Evolutionary conservation across 2,888 invertebrate species (phyloP), one percentile per base, ranked within the genome.

Genomic region (Leptothorax acervorum): DNA sequence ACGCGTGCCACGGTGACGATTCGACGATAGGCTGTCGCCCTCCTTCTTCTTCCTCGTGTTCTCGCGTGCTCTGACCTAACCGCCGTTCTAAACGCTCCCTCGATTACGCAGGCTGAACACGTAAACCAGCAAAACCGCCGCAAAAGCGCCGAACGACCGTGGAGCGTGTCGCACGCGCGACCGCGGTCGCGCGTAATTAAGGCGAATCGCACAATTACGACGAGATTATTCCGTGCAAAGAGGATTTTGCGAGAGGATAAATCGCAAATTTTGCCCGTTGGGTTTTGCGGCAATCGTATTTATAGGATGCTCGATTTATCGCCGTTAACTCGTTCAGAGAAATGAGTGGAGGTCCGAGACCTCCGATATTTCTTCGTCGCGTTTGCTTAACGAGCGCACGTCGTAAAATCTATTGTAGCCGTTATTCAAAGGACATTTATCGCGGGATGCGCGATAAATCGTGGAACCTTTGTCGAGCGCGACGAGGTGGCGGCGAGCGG

Each of bases 1-100:
- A 83, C 88, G 89, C 88, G 88, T 89, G 88, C 88, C 89, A 57
- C 84, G 31, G 71, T 81, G 79, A 81, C 79, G 79, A 81, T 73
- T 81, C 39, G 73, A 81, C 73, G 73, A 60, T 73, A 39, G 66
- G 68, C 11, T 12, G n/a, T 42, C 23, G 55, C 31, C 31, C 28
- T 42, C 15, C 51, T 23, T 28, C 45, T 6, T 15, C 23, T 18
- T 68, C 42, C 28, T 12, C 23, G 48, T 18, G 28, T 15, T 45
- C 23, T 23, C 35, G 23, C 45, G 35, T n/a, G n/a, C 9, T 39
- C 23, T 15, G 57, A 3, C 57, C 42, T 55, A 65, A 76, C 55
- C 28, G 2, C 28, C 57, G 57, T 60, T 12, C 66, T 53, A 42
- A 42, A 60, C 35, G 42, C 11, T 18, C 12, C 57, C 73, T 6